Base-by-base conservation (phyloP, 2,888 invertebrate genomes). In the Acrobeloides nanus region DNA sequence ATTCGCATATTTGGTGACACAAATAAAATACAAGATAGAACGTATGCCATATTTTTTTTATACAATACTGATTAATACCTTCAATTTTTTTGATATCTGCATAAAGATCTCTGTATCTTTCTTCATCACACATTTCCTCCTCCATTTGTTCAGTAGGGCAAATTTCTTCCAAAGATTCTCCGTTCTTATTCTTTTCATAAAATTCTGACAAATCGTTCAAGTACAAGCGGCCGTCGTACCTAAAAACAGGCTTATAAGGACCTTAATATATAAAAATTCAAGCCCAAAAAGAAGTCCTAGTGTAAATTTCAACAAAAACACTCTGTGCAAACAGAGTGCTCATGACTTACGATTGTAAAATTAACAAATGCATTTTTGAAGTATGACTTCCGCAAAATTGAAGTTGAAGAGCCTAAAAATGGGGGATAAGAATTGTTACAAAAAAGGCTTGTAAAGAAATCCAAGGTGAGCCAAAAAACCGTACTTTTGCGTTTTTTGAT, bases 71-170 rank as follows among this genome's bases (percentile, higher is more conserved):
- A 17, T 5, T 6, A 2, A 1, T 18, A 33, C 46, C 46, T 43
- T 54, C 55, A 10, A 15, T 25, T 18, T 34, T 89, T 87, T 74
- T 84, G 69, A 89, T 85, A 76, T 89, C 87, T 49, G 84, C 84
- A 72, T 85, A 83, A 38, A 95, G 80, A 18, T 87, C 89, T 52
- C 85, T 80, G 77, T 90, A 97, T 38, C 95, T 81, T 79, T 97
- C 95, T 74, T 89, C 87, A 75, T 97, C 92, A 77, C 92, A 92
- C 46, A 88, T 79, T 70, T 85, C 84, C 76, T 97, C 95, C 59
- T 90, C 82, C 53, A 84, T 82, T 61, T 81, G 80, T 38, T 68
- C 68, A 15, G 61, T 59, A 8, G 58, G 51, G 38, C 55, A 59
- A 15, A 20, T 34, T 8, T 55, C 50, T 18, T 54, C 55, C 1